Evolutionary conservation across 2,888 invertebrate species (phyloP), one percentile per base, ranked within the genome.

Genomic region (Byasa hedistus): DNA sequence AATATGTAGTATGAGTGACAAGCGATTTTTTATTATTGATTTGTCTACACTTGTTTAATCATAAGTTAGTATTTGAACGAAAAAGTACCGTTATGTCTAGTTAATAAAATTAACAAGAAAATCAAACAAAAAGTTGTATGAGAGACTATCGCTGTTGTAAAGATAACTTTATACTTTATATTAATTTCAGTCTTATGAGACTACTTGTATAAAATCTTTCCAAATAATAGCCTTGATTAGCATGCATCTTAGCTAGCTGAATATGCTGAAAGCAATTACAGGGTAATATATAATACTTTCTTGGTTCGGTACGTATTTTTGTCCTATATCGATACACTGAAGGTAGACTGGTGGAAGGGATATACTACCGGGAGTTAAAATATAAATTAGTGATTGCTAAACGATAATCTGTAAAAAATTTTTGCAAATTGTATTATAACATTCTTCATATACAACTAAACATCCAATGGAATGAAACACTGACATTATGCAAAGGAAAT

Each of bases 401-500:
- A n/a, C 1, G 19, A 1, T 48, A 48, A 48, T n/a, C n/a, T 48
- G 4, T 48, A 48, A 19, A 4, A 7, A 1, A 2, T n/a, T n/a
- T 48, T 19, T 48, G 48, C 48, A 48, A n/a, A 0, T n/a, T 48
- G 4, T 48, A 4, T n/a, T 48, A 48, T n/a, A 19, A 19, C n/a
- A 48, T 5, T 24, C 1, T 10, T 23, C 39, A 55, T 23, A 39
- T 55, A 22, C 44, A 55, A 24, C 52, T 39, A 24, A 39, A 24
- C 54, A 61, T 23, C n/a, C 55, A 27, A 55, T 44, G 22, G 22
- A 27, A 61, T 61, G 22, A 23, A 54, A 36, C n/a, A 54, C 55
- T 22, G 48, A 55, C 23, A 55, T 61, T 39, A 19, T 36, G 39
- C 61, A 61, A 24, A 64, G 64, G 64, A 64, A 64, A 64, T 64